Evolutionary conservation across 2,888 invertebrate genomes (phyloP), one percentile per base, ranked within the genome.

Genomic region (Anagyrus pseudococci): DNA sequence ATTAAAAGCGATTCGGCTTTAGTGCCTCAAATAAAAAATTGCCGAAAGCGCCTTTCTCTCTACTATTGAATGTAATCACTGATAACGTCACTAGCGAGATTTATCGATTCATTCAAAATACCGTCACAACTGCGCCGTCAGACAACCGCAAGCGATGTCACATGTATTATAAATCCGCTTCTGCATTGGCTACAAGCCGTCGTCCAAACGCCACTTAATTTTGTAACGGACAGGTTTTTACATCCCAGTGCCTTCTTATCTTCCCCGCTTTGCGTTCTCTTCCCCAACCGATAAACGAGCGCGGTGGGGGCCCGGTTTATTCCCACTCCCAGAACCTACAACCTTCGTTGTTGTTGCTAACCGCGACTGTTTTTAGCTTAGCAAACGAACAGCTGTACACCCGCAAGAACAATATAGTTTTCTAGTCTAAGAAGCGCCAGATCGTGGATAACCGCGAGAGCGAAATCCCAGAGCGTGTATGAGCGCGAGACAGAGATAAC

Each of bases 341-440:
- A 33, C 19, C 26, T 17, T 22, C 26, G 29, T 29, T 46, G n/a
- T 19, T 37, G 10, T 48, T 6, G 50, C 15, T 50, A 26, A 20
- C n/a, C 7, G 19, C 19, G 22, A 29, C 13, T 19, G 22, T 46
- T 43, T 58, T 58, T 46, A 54, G 20, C 48, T 37, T 25, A 17
- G 29, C 29, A 10, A 29, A 25, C 20, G 20, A 53, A 47, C 43
- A 53, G 44, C 48, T 56, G 46, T 52, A 56, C 26, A 7, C 4
- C 17, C 10, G 37, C 46, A 37, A 50, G 22, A 58, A 58, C 50
- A 20, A 47, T 7, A 17, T 64, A 57, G 61, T 61, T 61, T 61
- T 65, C 58, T 61, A 65, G 61, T 65, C 61, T 58, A 58, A 64
- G 54, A 20, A 54, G 48, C 52, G 48, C 48, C 26, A 41, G 56